Base-by-base conservation (phyloP, 2,113 vertebrate species). In the Lathamus discolor region DNA sequence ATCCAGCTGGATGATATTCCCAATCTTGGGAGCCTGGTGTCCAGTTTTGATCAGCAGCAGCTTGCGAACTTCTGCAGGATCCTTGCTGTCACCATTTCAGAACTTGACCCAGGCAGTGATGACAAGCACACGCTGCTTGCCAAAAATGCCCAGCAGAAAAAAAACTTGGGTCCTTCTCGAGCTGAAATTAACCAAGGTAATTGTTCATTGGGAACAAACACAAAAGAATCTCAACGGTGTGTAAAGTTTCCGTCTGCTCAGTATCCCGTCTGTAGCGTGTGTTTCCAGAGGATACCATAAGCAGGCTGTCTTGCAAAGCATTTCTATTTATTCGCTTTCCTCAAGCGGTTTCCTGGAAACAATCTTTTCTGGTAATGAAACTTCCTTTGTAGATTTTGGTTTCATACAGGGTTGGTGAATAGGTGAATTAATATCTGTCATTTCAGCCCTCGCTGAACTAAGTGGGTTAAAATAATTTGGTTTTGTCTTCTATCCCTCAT, bases 31-130 rank as follows among this genome's bases (percentile, higher is more conserved):
- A 98, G 98, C 84, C 98, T 99, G 86, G 99, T 99, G 46, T 99
- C 99, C 96, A 99, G 99, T 96, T 99, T 99, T 37, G 99, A 99
- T 97, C 99, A 99, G 95, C 99, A 99, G 91, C 99, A 99, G 96
- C 98, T 99, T 83, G 99, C 99, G 44, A 99, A 99, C 98, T 99
- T 99, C 98, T 99, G 99, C 97, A 98, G 99, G 94, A 99, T 99
- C 97, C 98, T 99, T 28, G 99, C 99, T 7, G 99, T 99, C 97
- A 99, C 99, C 39, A 99, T 99, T 97, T 99, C 99, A 2, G 99
- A 99, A 88, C 99, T 99, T 2, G 99, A 99, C 75, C 98, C 99
- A 0, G 99, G 99, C n/a, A 99, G 98, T 13, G 99, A 99, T 69
- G 99, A 99, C 97, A 99, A 99, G 94, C 99, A 99, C 97, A 99